Conservation (phyloP, 2,113 vertebrate species). For the Struthio camelus region DNA sequence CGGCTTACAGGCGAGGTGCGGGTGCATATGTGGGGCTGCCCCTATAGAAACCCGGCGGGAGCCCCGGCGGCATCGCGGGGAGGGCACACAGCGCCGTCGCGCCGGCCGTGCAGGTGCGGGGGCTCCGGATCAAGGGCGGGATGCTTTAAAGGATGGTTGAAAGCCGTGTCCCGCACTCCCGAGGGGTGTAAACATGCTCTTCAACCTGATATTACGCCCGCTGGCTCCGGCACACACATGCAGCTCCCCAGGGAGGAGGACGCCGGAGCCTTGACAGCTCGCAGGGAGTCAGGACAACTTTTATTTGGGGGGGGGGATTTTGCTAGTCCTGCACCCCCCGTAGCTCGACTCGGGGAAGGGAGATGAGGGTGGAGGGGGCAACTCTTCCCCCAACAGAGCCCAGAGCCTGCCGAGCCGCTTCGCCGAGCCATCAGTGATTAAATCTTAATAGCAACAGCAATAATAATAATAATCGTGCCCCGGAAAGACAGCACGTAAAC, state of each 20-base stretch:
- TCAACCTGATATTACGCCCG: background rate
- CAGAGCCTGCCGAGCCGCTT: background rate
- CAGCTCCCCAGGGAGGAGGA: background rate
- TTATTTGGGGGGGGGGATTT: background rate
- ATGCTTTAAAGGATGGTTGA: background rate
- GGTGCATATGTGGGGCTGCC: no score
- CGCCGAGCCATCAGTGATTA: background rate
- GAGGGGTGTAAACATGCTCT: background rate
- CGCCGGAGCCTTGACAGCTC: background rate
- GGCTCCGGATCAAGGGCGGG: background rate
- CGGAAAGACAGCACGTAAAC: background rate
- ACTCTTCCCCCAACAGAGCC: background rate
- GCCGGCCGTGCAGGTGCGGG: background rate
- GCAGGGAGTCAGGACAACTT: background rate
- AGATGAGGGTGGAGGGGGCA: no score
- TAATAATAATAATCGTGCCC: background rate
- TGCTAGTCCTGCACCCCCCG: no score
- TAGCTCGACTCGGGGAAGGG: background rate
- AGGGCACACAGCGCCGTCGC: no score
- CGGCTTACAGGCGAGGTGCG: no score
- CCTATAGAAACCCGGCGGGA: background rate
- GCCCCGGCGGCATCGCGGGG: background rate
- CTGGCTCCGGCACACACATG: background rate
- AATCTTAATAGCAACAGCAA: background rate
- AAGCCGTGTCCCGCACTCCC: background rate